A percentile compares a stretch with the other conserved stretches of the same genome.
phyloP scores from a whole-genome alignment of 2,113 vertebrate species.

The Poecile atricapillus region DNA sequence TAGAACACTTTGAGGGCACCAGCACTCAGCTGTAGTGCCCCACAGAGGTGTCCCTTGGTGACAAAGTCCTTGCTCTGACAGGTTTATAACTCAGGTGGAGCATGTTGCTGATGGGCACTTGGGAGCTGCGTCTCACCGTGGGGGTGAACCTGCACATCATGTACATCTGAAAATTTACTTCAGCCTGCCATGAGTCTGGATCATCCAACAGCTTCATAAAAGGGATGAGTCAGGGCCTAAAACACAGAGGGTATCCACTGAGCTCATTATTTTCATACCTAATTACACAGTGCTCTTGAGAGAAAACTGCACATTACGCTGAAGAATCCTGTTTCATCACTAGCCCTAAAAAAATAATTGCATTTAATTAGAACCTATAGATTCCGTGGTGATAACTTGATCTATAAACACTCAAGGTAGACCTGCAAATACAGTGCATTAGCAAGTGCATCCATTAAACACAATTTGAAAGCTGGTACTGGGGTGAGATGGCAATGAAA shows the following conservation, averaged over 20 bases:
- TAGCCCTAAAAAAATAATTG: background rate
- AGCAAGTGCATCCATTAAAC: background rate
- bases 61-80: background rate
- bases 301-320: background rate
- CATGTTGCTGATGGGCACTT: background rate
- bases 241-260: background rate
- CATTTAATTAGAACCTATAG: slow-evolving; percentile 30
- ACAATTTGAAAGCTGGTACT: background rate
- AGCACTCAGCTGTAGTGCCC: background rate
- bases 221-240: slow-evolving; percentile 29
- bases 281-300: slow-evolving; percentile 33
- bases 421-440: background rate
- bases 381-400: background rate
- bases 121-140: background rate
- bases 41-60: background rate
- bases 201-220: slow-evolving; percentile 17
- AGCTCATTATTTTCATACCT: slow-evolving; percentile 35
- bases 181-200: background rate
- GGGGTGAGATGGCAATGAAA: background rate
- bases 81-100: background rate
- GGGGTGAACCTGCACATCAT: background rate
- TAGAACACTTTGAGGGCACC: background rate
- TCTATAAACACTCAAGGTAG: background rate
- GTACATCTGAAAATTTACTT: background rate
- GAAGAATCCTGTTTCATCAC: slow-evolving; percentile 19